Evolutionary conservation across 2,888 invertebrate species (phyloP).

Genomic region (Rugalucina vietnamica): DNA sequence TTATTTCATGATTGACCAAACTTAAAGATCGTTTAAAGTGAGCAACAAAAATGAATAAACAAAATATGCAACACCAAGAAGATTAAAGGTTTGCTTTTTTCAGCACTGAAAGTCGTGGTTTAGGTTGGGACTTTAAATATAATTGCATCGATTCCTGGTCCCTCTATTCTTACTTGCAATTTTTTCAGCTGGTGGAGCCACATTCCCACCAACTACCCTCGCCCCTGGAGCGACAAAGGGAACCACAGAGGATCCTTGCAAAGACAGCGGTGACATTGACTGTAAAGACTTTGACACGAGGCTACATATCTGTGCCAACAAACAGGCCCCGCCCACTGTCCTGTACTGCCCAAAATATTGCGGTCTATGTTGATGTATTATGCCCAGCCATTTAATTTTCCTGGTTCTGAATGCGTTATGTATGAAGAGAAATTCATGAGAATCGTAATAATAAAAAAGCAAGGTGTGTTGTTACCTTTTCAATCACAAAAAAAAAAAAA

Average conservation of each 20-base stretch:
- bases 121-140: too few relatives aligned
- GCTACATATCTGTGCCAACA: conserved; percentile 46
- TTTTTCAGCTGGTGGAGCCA: conserved; percentile 44
- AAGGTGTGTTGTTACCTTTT: too few relatives aligned
- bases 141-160: too few relatives aligned
- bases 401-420: too few relatives aligned
- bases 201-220: conserved; percentile 13
- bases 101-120: neutral
- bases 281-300: conserved; percentile 49
- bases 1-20: too few relatives aligned
- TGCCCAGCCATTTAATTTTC: too few relatives aligned
- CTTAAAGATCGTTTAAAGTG: too few relatives aligned
- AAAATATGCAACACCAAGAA: neutral
- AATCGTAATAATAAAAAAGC: too few relatives aligned
- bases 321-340: conserved; percentile 33
- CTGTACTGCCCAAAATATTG: conserved; percentile 57
- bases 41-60: too few relatives aligned
- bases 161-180: too few relatives aligned
- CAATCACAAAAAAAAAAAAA: too few relatives aligned
- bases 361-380: conserved; percentile 35
- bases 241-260: conserved; percentile 39
- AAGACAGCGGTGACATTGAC: conserved; percentile 45
- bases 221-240: conserved; percentile 33
- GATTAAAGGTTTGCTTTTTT: neutral
- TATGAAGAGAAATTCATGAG: too few relatives aligned